A percentile compares a stretch with the other conserved stretches of the same genome.
Evolutionary conservation across 2,888 invertebrate genomes (phyloP).

Genomic region (Diplolepis rosae): DNA sequence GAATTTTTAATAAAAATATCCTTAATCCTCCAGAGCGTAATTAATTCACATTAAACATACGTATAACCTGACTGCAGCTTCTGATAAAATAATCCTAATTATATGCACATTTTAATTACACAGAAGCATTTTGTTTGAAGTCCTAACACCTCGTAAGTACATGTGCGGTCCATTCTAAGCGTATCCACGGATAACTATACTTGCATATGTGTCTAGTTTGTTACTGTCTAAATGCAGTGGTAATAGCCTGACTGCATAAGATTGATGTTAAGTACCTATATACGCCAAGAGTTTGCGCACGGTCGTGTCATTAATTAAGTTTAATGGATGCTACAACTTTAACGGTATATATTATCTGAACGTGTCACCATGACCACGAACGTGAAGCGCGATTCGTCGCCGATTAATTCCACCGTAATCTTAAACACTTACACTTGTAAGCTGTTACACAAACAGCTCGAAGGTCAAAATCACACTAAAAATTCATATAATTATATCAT

Average conservation of each 20-base stretch:
- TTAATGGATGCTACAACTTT: constrained; percentile 24
- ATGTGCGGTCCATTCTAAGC: not conserved
- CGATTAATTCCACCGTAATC: constrained; percentile 42
- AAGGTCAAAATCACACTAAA: not conserved
- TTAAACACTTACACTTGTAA: not conserved
- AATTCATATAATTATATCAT: not conserved
- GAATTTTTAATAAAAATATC: too few species aligned
- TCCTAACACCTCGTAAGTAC: not conserved
- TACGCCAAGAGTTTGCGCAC: constrained; percentile 23
- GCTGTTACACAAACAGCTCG: not conserved
- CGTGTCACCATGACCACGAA: constrained; percentile 43
- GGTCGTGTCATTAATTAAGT: constrained; percentile 28
- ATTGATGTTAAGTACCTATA: constrained; percentile 29
- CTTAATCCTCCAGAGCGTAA: too few species aligned
- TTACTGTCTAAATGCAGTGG: constrained; percentile 17
- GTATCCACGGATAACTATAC: not conserved
- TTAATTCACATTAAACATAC: not conserved
- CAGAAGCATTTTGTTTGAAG: not conserved
- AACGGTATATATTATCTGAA: constrained; percentile 28
- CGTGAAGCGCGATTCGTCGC: constrained; percentile 43
- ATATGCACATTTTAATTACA: constrained; percentile 11
- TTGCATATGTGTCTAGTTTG: not conserved
- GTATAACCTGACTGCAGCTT: not conserved
- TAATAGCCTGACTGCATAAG: constrained; percentile 25
- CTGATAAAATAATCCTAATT: constrained; percentile 1